phyloP scores from a whole-genome alignment of 2,113 vertebrate genomes.

The Thalassarche chlororhynchos region DNA sequence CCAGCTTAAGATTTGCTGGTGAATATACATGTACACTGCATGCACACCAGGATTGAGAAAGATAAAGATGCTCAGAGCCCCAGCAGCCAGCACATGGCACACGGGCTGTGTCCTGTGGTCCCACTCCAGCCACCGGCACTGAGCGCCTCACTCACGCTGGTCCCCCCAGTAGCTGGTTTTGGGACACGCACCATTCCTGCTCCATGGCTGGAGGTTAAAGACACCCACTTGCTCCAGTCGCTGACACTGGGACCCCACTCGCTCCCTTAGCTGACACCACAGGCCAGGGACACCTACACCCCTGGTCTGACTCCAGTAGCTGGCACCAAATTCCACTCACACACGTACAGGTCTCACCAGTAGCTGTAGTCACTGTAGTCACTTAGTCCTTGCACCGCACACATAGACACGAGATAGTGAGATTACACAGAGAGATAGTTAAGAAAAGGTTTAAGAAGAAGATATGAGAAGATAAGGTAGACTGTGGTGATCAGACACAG shows the following conservation, averaged over 20 bases:
- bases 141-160: background rate
- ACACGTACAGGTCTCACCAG: background rate
- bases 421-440: background rate
- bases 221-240: accelerated
- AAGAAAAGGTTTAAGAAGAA: background rate
- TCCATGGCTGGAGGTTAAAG: background rate
- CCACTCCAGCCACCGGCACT: background rate
- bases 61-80: background rate
- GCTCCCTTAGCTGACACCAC: background rate
- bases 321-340: background rate
- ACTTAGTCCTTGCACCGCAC: background rate
- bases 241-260: background rate
- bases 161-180: background rate
- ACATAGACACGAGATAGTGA: background rate
- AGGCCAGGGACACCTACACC: background rate
- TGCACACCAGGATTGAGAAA: background rate
- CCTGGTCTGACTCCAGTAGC: accelerated
- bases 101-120: background rate
- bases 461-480: background rate
- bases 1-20: background rate
- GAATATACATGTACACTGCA: background rate
- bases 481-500: background rate
- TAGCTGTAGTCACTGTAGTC: background rate
- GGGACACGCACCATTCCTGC: background rate
- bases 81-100: background rate